Base-by-base conservation (phyloP, 2,113 vertebrate genomes). In the Acanthochromis polyacanthus region DNA sequence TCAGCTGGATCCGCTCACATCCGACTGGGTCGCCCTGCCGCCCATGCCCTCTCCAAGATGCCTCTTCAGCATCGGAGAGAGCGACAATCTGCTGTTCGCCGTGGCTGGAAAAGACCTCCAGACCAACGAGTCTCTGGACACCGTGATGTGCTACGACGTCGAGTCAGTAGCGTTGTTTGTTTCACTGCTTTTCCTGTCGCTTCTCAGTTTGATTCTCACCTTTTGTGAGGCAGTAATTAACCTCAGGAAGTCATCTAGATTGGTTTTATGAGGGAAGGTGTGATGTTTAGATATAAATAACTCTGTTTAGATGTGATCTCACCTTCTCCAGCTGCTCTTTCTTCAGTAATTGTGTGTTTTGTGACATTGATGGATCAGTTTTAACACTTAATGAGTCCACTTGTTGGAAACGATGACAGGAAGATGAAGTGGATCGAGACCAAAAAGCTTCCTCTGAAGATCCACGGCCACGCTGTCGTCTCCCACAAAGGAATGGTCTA, bases 21-120 rank as follows among this genome's bases (percentile, higher is more conserved):
- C 95, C 4, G 97, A 98, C 19, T 99, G 98, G 98, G 61, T 92
- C 19, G 97, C 97, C n/a, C 95, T 99, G 71, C 98, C 97, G 2
- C 98, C 98, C 4, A 96, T 99, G 94, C 98, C 98, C 0, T 99
- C 98, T 43, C 96, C 98, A 8, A 94, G 97, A 79, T 98, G 97
- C 82, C 96, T 99, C 56, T 99, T 99, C 45, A 96, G 93, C 71
- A 93, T 99, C 71, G 97, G 97, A 40, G 97, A 99, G 88, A 93
- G 93, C 2, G 95, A 95, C 28, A 95, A 94, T 92, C 94, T 96
- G 84, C 92, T 99, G 82, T 98, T 97, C 56, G 97, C 96, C 1
- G 96, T 99, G 67, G 97, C 97, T 52, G 98, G 98, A 87, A 99
- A 99, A 91, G 97, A 99, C 89, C 96, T 99, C 65, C 97, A 98